Evolutionary conservation across 2,888 invertebrate genomes (phyloP).

Genomic region (Aspidapion aeneum): DNA sequence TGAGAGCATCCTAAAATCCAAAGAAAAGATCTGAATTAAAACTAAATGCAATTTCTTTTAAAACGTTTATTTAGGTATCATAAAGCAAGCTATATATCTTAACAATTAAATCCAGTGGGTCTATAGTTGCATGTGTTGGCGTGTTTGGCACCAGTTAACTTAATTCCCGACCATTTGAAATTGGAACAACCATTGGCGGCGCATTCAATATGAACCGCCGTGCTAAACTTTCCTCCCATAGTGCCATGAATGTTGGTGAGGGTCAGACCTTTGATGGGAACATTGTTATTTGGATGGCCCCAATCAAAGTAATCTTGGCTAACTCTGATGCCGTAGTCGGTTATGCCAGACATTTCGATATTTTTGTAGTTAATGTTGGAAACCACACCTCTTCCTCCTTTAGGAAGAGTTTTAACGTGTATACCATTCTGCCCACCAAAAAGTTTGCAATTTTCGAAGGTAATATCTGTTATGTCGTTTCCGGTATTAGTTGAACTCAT

Average conservation of each 20-base stretch:
- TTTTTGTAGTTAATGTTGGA: slow-evolving; percentile 9
- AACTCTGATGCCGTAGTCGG: slow-evolving; percentile 13
- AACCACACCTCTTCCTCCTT: slow-evolving; percentile 11
- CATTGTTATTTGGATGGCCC: slow-evolving; percentile 9
- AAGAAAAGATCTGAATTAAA: no score
- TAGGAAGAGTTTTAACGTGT: slow-evolving; percentile 15
- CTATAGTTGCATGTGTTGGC: slow-evolving; percentile 15
- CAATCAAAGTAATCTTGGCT: slow-evolving; percentile 17
- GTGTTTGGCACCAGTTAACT: slow-evolving; percentile 2
- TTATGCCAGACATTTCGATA: slow-evolving; percentile 13
- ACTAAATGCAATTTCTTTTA: no score
- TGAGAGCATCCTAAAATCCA: no score
- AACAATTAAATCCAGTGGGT: slow-evolving; percentile 14
- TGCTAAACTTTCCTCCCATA: no score
- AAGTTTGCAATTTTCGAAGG: not conserved
- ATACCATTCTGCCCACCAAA: not conserved
- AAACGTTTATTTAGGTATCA: no score
- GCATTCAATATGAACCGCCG: no score
- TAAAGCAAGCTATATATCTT: no score
- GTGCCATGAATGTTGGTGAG: no score
- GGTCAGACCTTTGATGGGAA: slow-evolving; percentile 13
- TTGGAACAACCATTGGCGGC: no score
- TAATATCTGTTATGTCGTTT: no score
- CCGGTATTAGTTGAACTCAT: slow-evolving; percentile 1
- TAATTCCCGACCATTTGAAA: no score